Percentiles rank a stretch among this genome's conserved stretches.
Evolutionary conservation across 2,797 vertebrate species (phyloP).

Genomic region (Lacerta agilis): DNA sequence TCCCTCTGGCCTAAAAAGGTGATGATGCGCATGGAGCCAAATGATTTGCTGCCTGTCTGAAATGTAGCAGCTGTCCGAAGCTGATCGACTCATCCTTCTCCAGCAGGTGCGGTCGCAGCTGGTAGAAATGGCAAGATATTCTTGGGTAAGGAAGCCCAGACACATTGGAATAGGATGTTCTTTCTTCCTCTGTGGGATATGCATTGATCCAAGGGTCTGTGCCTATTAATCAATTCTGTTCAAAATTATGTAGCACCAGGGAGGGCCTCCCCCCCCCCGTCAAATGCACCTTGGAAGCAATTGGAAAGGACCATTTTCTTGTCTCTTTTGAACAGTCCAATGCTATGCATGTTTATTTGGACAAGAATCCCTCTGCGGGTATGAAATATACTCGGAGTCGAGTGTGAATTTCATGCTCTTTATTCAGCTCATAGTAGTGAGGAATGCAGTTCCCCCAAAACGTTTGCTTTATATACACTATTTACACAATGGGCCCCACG

Average conservation of each 20-base stretch:
- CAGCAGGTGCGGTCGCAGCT: neutral
- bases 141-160: neutral
- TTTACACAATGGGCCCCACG: no score
- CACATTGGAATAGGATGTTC: neutral
- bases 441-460: no score
- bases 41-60: conserved; percentile 4
- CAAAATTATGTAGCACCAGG: neutral
- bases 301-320: neutral
- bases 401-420: no score
- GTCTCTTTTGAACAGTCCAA: neutral
- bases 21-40: conserved; percentile 12
- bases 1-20: conserved; percentile 15
- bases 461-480: no score
- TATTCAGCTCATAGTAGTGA: no score
- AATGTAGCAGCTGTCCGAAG: conserved; percentile 21
- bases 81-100: neutral
- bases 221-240: neutral
- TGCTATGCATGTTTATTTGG: neutral
- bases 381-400: no score
- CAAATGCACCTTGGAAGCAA: no score
- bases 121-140: neutral
- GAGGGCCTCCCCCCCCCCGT: no score
- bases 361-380: neutral
- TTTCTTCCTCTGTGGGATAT: neutral
- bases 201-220: neutral